Evolutionary conservation across 2,797 vertebrate genomes (phyloP).

Genomic region (Prunella strophiata): DNA sequence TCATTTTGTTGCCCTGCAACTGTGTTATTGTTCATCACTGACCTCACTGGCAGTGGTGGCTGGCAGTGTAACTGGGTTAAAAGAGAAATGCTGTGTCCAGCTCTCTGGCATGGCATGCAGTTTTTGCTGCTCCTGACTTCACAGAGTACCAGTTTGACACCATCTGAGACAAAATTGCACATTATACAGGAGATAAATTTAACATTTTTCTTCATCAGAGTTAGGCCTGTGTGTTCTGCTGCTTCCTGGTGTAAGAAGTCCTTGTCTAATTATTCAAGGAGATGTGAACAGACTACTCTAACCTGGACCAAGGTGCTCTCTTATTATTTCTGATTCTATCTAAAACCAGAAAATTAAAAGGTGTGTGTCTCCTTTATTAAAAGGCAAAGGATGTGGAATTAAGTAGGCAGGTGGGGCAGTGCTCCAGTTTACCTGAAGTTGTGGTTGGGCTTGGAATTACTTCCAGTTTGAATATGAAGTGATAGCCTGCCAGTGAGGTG

Average conservation of each 20-base stretch:
- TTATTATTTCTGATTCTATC: not conserved
- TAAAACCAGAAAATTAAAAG: constrained; percentile 20
- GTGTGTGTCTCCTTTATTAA: not conserved
- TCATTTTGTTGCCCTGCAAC: not conserved
- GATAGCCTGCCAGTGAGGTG: not conserved
- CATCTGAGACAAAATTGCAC: not conserved
- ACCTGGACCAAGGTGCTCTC: not conserved
- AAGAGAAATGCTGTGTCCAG: not conserved
- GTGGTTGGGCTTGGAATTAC: not conserved
- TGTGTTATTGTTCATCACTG: not conserved
- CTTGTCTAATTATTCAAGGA: not conserved
- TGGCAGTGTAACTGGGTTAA: not conserved
- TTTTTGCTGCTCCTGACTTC: not conserved
- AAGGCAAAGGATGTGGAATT: not conserved
- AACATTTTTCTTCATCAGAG: not conserved
- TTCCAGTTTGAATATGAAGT: constrained; percentile 19
- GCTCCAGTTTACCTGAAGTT: not conserved
- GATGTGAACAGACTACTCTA: not conserved
- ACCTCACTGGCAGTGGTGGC: not conserved
- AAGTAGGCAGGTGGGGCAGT: not conserved
- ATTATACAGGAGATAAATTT: not conserved
- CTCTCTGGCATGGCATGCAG: not conserved
- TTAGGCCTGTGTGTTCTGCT: not conserved
- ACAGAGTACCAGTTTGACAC: not conserved
- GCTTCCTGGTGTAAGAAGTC: not conserved